These are phyloP conservation scores for Phylloscopus trochiloides DNA, from an alignment of 2,113 vertebrate species.

Conservation along the genomic window DNA sequence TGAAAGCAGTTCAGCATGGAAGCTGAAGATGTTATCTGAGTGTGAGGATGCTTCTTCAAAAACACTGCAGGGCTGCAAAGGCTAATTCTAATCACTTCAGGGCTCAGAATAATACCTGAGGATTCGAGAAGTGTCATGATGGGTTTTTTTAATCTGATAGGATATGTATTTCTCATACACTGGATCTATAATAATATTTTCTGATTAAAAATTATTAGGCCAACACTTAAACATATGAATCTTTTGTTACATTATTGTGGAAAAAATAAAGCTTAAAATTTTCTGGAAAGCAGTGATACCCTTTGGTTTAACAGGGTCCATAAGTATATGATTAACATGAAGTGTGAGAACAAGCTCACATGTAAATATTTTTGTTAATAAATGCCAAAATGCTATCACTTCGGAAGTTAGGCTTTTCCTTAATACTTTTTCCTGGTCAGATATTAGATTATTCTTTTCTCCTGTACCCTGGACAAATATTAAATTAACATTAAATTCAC, in stretches of 20 bases:
- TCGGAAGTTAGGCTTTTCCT: not conserved
- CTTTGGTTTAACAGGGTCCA: not conserved
- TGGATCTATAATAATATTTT: not conserved
- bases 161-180: not conserved
- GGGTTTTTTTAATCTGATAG: not conserved
- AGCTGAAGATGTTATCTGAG: not conserved
- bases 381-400: not conserved
- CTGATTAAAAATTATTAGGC: not conserved
- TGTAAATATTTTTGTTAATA: not conserved
- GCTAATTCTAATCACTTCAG: not conserved
- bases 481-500: not conserved
- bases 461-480: not conserved
- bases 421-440: not conserved
- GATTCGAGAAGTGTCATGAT: not conserved
- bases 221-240: not conserved
- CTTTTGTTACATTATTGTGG: not conserved
- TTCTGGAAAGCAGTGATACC: not conserved
- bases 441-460: not conserved
- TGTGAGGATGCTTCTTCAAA: not conserved
- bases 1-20: accelerated
- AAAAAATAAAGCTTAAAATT: not conserved
- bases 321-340: not conserved
- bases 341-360: not conserved
- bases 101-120: not conserved
- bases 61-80: not conserved